phyloP scores from a whole-genome alignment of 2,797 vertebrate genomes.

The Xerus rutilus region DNA sequence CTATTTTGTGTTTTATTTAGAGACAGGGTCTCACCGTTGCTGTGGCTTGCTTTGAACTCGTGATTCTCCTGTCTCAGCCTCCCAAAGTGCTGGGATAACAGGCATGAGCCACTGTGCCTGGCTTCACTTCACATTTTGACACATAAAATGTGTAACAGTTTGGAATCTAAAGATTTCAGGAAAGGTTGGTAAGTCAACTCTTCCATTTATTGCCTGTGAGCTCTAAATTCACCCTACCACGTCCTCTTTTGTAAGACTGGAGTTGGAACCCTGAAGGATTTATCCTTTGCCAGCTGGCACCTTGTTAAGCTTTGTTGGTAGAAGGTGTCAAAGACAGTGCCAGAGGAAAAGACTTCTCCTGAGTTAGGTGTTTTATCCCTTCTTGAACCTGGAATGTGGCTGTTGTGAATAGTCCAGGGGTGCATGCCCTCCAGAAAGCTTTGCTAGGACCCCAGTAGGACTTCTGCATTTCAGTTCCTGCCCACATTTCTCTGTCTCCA shows the following conservation, averaged over 20 bases:
- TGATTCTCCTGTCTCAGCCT: too few relatives aligned
- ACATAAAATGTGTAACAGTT: neutral
- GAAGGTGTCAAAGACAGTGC: neutral
- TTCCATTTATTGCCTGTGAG: neutral
- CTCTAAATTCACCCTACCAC: neutral
- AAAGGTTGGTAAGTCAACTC: neutral
- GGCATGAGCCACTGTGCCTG: too few relatives aligned
- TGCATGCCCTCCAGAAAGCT: rapidly evolving
- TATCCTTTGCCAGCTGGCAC: neutral
- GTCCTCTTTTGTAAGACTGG: neutral
- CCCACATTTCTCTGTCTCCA: neutral
- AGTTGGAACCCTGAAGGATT: neutral
- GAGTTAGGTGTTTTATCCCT: neutral
- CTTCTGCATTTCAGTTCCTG: neutral
- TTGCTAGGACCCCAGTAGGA: neutral
- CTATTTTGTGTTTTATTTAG: too few relatives aligned
- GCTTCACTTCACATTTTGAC: neutral
- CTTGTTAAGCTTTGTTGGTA: neutral
- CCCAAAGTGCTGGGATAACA: too few relatives aligned
- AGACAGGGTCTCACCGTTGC: too few relatives aligned
- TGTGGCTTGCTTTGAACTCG: too few relatives aligned
- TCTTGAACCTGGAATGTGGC: neutral
- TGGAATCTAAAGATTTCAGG: neutral
- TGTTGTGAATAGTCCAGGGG: rapidly evolving
- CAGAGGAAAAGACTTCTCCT: neutral